Percentiles rank a stretch among this genome's conserved stretches.
These are phyloP conservation scores for Gerris lacustris DNA, from an alignment of 2,888 invertebrate genomes.

Conservation along the genomic window DNA sequence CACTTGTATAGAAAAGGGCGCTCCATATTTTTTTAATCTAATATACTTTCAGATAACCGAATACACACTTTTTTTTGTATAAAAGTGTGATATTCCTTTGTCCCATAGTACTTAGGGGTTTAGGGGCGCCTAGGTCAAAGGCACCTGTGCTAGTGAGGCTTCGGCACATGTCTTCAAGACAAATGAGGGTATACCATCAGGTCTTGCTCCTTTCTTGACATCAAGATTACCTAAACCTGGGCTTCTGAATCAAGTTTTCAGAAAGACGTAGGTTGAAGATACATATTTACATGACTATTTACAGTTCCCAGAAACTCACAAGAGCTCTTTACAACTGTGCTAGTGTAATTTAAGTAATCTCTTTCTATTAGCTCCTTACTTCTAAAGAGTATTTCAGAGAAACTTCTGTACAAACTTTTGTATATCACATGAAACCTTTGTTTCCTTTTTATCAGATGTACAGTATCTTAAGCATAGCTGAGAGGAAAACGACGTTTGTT, in stretches of 20 bases:
- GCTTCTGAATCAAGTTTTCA: not conserved
- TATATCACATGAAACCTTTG: not conserved
- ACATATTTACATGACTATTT: not conserved
- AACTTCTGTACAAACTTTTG: not conserved
- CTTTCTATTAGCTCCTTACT: not conserved
- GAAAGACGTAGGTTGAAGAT: not conserved
- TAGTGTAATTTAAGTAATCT: not conserved
- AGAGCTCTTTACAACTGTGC: not conserved
- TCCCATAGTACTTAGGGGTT: no score
- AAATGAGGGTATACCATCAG: constrained; percentile 23
- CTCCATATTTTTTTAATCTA: no score
- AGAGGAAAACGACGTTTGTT: not conserved
- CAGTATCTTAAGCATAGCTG: not conserved
- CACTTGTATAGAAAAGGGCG: no score
- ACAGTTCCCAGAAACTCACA: no score
- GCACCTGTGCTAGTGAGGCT: no score
- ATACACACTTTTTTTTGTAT: no score
- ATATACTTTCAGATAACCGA: no score
- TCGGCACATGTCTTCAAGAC: constrained; percentile 16
- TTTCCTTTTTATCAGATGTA: not conserved
- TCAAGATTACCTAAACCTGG: not conserved
- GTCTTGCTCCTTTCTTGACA: constrained; percentile 14
- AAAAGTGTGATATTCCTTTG: no score
- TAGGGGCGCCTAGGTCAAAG: no score
- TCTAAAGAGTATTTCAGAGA: not conserved